Evolutionary conservation across 2,113 vertebrate species (phyloP).

Genomic region (Chionis minor): DNA sequence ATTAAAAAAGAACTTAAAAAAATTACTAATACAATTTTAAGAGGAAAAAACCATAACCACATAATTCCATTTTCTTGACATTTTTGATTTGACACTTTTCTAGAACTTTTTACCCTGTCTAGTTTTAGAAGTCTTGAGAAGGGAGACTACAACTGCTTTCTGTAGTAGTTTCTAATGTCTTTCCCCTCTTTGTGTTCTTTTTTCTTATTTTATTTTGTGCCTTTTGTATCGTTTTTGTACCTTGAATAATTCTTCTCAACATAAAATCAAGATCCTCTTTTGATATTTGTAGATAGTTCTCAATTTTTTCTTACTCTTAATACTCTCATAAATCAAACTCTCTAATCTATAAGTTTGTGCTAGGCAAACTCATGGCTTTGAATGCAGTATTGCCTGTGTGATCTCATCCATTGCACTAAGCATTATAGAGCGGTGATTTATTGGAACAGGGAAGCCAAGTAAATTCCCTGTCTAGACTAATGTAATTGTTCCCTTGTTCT

Average conservation of each 20-base stretch:
- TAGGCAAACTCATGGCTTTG: neutral
- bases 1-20: neutral
- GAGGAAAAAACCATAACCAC: neutral
- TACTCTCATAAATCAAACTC: slow-evolving; percentile 32
- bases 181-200: neutral
- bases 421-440: slow-evolving; percentile 24
- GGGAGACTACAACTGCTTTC: neutral
- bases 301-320: neutral
- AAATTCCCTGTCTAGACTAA: slow-evolving; percentile 45
- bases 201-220: neutral
- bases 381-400: neutral
- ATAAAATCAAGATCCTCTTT: neutral
- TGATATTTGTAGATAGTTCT: neutral
- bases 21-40: neutral
- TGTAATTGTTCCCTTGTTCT: slow-evolving; percentile 11
- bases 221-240: neutral
- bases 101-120: neutral
- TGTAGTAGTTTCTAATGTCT: neutral
- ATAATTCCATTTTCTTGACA: neutral
- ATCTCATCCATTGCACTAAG: slow-evolving; percentile 2
- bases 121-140: neutral
- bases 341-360: neutral
- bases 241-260: neutral
- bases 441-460: neutral
- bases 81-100: neutral